Base-by-base conservation (phyloP, 2,797 vertebrate genomes). In the Lateolabrax maculatus region DNA sequence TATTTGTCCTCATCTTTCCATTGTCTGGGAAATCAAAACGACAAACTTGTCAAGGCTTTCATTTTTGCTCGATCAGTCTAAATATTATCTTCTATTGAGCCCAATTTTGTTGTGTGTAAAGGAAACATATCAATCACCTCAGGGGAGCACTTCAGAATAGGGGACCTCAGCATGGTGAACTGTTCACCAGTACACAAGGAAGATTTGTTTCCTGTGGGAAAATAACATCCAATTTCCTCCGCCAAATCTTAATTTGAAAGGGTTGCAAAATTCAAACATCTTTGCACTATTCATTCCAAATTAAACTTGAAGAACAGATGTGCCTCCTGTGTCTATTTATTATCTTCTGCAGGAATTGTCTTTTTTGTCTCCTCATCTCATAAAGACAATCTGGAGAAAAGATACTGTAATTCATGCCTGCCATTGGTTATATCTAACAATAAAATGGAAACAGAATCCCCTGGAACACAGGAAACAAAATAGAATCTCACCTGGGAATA, bases 381-480 rank as follows among this genome's bases (percentile, higher is more conserved):
- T n/a, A 51, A 58, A 70, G 52, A 44, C n/a, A 62, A 73, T 89
- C 80, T 87, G 37, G 75, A 76, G 70, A 86, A 81, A 71, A 41
- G 56, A 57, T 75, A 41, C 48, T 58, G 58, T 19, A 79, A 79
- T 68, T 55, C 37, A 72, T 21, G 67, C 73, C 78, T 76, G 73
- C 81, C 82, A 84, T 56, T 82, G 66, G 75, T 74, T 73, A 52
- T 21, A 62, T 60, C 71, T 6, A 57, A 80, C 70, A 46, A 60
- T 82, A 81, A 83, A 81, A 70, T 85, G 56, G 83, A 90, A 89
- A 92, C 82, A 84, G 66, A 89, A 94, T 90, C 86, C 89, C 91
- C 90, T 91, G 88, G 71, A 92, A 94, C 94, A 97, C 97, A 99
- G 97, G 97, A 99, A 99, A 99, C 97, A 98, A 99, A 96, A 96